Evolutionary conservation across 1,140 invertebrate species (phyloP), one percentile per base, ranked within the genome.

Genomic region (Coenobita brevimanus): DNA sequence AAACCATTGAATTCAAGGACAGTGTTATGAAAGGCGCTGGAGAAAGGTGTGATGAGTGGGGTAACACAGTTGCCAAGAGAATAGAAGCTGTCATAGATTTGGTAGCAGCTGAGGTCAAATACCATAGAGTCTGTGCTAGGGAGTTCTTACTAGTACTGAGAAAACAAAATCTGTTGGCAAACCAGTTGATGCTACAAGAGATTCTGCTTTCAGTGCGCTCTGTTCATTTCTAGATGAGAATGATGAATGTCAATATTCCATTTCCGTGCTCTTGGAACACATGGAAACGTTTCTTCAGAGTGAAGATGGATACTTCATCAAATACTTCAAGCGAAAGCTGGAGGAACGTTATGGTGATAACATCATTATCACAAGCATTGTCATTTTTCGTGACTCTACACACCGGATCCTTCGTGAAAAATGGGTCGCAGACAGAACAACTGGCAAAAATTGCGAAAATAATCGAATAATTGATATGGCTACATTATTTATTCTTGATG

Each of bases 151-250:
- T 50, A 46, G 1, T 21, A 21, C 38, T 21, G 15, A 78, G 41
- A 78, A 46, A 21, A 13, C n/a, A n/a, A 46, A 78, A 6, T 27
- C 41, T 78, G 75, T 46, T 41, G 38, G 24, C 46, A 50, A 50
- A 50, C 64, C n/a, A 69, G 64, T 27, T 27, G n/a, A 27, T 69
- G 38, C 43, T 78, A 15, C 0, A 50, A 46, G 36, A 21, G 30
- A 50, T 78, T 46, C 38, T n/a, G 76, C 76, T 79, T 79, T n/a
- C 76, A 79, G 10, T 79, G 76, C 13, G 46, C 76, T 79, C n/a
- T 79, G 76, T 79, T 0, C 76, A 79, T 54, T 30, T 57, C 15
- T 79, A 79, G 41, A 79, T 33, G 15, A 79, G n/a, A 79, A 79
- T 57, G 76, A 60, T n/a, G 76, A 79, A 79, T 60, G 76, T 79